Evolutionary conservation across 2,888 invertebrate species (phyloP).

Genomic region (Chelonus formosanus): DNA sequence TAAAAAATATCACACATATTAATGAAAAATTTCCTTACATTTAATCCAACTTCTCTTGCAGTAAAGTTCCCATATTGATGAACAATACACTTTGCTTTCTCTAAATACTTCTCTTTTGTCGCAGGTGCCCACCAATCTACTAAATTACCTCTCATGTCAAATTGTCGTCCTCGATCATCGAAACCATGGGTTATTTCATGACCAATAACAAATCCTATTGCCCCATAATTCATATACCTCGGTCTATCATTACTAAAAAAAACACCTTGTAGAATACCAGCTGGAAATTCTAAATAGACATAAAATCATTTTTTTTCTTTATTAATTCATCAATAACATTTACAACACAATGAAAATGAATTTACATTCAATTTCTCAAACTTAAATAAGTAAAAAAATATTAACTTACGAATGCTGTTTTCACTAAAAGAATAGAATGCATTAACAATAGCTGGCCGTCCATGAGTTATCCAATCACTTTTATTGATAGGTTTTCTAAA

Average conservation of each 20-base stretch:
- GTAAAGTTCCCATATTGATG: conserved; percentile 93
- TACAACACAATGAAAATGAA: neutral
- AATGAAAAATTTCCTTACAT: conserved; percentile 67
- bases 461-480: conserved; percentile 68
- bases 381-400: neutral
- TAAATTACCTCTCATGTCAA: conserved; percentile 89
- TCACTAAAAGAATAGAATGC: conserved; percentile 68
- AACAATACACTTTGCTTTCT: conserved; percentile 89
- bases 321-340: conserved; percentile 68
- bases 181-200: conserved; percentile 94
- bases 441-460: conserved; percentile 67
- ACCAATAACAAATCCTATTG: conserved; percentile 90
- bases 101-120: conserved; percentile 83
- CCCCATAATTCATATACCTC: conserved; percentile 90
- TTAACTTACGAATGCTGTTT: conserved; percentile 69
- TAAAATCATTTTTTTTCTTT: conserved; percentile 67
- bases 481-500: conserved; percentile 67
- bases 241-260: conserved; percentile 91
- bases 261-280: conserved; percentile 90
- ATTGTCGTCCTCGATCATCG: conserved; percentile 88
- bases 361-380: conserved; percentile 15
- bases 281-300: conserved; percentile 80
- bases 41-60: conserved; percentile 77
- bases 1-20: no score
- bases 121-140: conserved; percentile 91